Percentiles rank a stretch among this genome's conserved stretches.
These are phyloP conservation scores for Sebastes minor DNA, from an alignment of 2,797 vertebrate genomes.

Conservation along the genomic window DNA sequence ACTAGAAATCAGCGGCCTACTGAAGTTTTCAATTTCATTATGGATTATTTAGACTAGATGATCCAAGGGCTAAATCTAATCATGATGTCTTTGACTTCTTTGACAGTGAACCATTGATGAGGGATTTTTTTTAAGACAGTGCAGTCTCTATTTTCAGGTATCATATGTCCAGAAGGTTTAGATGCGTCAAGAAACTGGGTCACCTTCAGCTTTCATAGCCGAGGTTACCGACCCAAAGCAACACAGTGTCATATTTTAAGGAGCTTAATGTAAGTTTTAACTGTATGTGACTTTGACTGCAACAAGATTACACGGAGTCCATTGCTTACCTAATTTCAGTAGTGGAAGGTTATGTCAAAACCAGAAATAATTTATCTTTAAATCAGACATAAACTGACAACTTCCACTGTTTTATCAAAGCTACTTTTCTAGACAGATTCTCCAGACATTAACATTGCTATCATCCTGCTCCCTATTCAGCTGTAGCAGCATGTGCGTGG, in stretches of 20 bases:
- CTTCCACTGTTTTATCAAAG: neutral
- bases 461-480: neutral
- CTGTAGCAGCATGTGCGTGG: conserved; percentile 20
- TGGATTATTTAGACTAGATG: conserved; percentile 14
- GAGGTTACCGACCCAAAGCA: conserved; percentile 8
- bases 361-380: neutral
- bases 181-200: conserved; percentile 39
- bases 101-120: conserved; percentile 30
- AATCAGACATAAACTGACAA: neutral
- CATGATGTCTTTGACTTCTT: neutral
- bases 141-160: conserved; percentile 53
- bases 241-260: conserved; percentile 21
- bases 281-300: neutral
- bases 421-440: neutral
- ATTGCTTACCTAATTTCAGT: neutral
- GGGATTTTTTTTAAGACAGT: conserved; percentile 37
- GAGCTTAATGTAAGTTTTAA: neutral
- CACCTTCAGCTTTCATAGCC: conserved; percentile 25
- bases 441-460: neutral
- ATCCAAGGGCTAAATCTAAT: conserved; percentile 8
- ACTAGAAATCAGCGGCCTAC: neutral
- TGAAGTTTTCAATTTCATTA: neutral
- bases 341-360: neutral
- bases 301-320: neutral
- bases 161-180: conserved; percentile 52